Base-by-base conservation (phyloP, 92 coral and sea anemone genomes). In the Bergia sp. region DNA sequence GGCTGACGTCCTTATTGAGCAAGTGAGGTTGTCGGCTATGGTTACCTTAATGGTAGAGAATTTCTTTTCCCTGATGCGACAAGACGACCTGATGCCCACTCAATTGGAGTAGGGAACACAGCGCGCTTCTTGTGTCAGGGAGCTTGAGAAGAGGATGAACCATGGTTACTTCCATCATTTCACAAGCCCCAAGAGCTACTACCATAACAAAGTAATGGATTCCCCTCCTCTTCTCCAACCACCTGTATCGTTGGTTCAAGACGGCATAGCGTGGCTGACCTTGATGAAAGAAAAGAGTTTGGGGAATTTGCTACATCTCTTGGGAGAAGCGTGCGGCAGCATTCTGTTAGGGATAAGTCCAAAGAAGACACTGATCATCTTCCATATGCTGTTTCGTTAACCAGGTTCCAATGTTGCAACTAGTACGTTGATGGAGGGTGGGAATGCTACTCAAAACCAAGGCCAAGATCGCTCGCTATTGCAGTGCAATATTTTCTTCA, bases 401-500 rank as follows among this genome's bases (percentile, higher is more conserved):
- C 29, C 29, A 29, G 29, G 29, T 29, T 29, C 29, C 29, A 29
- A 29, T 29, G 29, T 29, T 29, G 29, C 29, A 29, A 29, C 29
- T 29, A 29, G 29, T 29, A 29, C 29, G 29, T 29, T 29, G 29
- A 29, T 0, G 29, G 29, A 29, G 29, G 29, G 29, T 29, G 29
- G 29, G 29, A 29, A 29, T 29, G 29, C 29, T 29, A 29, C 29
- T 29, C 29, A 29, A 29, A 29, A 29, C 29, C 29, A 29, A 29
- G 29, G 29, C 85, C 85, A 76, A 77, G 57, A 50, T 47, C 49
- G 58, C 85, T 36, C 85, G 65, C 47, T 37, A 44, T 58, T 58
- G 39, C 86, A 72, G 50, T 55, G 73, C 76, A 37, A 44, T 37
- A 29, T 82, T 49, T 57, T 73, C 29, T 87, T 78, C 49, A 83